A percentile compares a stretch with the other conserved stretches of the same genome.
phyloP scores from a whole-genome alignment of 2,113 vertebrate genomes.

The Antennarius striatus region DNA sequence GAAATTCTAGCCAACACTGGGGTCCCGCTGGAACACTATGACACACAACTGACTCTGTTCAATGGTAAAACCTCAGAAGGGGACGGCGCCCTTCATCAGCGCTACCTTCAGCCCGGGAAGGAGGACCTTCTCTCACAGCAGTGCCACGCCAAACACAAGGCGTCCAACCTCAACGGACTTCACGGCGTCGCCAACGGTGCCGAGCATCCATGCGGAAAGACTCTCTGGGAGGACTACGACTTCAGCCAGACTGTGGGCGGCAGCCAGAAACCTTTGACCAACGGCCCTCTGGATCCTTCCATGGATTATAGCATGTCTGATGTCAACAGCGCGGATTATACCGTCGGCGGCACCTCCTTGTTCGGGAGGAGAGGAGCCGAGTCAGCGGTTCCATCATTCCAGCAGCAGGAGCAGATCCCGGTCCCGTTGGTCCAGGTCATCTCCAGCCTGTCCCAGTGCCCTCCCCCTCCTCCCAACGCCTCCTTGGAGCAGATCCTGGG shows the following conservation, averaged over 20 bases:
- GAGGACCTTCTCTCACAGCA: constrained; percentile 59
- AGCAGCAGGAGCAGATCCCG: constrained; percentile 56
- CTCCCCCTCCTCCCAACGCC: constrained; percentile 41
- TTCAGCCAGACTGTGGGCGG: constrained; percentile 24
- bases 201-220: constrained; percentile 17
- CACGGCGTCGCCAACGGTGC: constrained; percentile 21
- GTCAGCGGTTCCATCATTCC: constrained; percentile 34
- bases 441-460: constrained; percentile 67
- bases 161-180: constrained; percentile 52
- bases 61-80: constrained; percentile 41
- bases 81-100: constrained; percentile 33
- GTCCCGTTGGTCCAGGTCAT: constrained; percentile 63
- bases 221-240: constrained; percentile 57
- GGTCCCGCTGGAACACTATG: constrained; percentile 47
- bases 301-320: constrained; percentile 52
- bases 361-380: constrained; percentile 18
- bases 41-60: constrained; percentile 46
- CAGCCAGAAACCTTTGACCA: constrained; percentile 40
- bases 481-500: constrained; percentile 69
- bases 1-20: constrained; percentile 43
- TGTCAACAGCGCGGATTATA: constrained; percentile 37
- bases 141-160: constrained; percentile 58
- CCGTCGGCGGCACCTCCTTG: constrained; percentile 21
- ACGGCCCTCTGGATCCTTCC: constrained; percentile 47
- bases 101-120: constrained; percentile 54